Base-by-base conservation (phyloP, 2,113 vertebrate species). In the Amazona guildingii region DNA sequence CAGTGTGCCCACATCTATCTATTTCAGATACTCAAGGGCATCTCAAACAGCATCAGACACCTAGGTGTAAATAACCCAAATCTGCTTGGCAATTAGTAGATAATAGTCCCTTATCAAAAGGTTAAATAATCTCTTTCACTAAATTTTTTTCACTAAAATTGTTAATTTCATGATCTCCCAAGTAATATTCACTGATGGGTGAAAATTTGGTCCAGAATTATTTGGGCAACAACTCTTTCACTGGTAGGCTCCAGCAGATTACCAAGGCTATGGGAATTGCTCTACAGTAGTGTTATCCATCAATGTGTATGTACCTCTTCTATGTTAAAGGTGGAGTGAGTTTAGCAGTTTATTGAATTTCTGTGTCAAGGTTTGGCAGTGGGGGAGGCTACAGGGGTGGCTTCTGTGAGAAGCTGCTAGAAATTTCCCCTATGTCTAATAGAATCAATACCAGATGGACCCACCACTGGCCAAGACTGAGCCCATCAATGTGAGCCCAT, bases 381-480 rank as follows among this genome's bases (percentile, higher is more conserved):
- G 6, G 21, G 14, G 4, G 4, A n/a, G 31, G 8, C 33, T 54
- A 54, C 39, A 39, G 9, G 19, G 19, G 18, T 54, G 15, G 67
- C 39, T 80, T 64, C 67, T 19, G 18, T 55, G 41, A 72, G 29
- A 41, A 49, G 24, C 19, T 73, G 16, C 41, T 33, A 64, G 48
- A 55, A 63, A 16, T 19, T 54, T 54, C 2, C 11, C 7, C 11
- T 6, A 2, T 62, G 17, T 69, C 77, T 3, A 1, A 35, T 14
- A 44, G 28, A 59, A 16, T 35, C 41, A 49, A 23, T 14, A 18
- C 9, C 15, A n/a, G 51, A 66, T 6, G 6, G 24, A 64, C 24
- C 15, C 2, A 4, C 10, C 8, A 3, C 41, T 41, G 41, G 13
- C 18, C 15, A 55, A 19, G 9, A 8, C n/a, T 1, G 8, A 72